Conservation (phyloP, 2,888 invertebrate species). For the Mimachlamys varia region DNA sequence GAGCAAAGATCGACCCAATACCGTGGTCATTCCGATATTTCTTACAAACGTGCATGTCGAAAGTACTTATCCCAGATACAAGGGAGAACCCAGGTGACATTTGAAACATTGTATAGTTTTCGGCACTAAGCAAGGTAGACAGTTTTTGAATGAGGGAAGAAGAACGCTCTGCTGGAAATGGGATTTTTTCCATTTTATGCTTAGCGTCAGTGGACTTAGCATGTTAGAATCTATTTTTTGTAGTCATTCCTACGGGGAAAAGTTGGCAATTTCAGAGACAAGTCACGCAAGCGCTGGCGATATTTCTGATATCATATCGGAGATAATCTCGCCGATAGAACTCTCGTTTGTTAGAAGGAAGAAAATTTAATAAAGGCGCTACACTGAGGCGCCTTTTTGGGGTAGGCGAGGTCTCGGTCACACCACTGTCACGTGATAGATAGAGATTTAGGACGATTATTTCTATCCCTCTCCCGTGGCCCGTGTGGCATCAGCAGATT, state of each 20-base stretch:
- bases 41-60: background rate
- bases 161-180: constrained; percentile 13
- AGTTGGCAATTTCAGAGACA: constrained; percentile 26
- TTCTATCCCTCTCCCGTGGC: background rate
- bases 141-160: background rate
- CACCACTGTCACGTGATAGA: background rate
- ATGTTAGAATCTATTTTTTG: constrained; percentile 31
- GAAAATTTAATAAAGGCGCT: constrained; percentile 21
- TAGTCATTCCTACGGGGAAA: background rate
- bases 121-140: constrained; percentile 31
- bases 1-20: constrained; percentile 5
- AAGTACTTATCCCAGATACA: constrained; percentile 31
- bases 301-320: constrained; percentile 36
- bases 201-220: constrained; percentile 34
- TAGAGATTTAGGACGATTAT: background rate
- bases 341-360: constrained; percentile 8
- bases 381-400: constrained; percentile 10
- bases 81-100: constrained; percentile 16
- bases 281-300: background rate
- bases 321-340: constrained; percentile 15
- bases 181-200: constrained; percentile 29
- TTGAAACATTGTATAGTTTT: constrained; percentile 34
- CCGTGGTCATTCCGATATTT: background rate
- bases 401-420: background rate
- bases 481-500: background rate